Percentiles rank a stretch among this genome's conserved stretches.
These are phyloP conservation scores for Conistra vaccinii DNA, from an alignment of 2,888 invertebrate species.

Conservation along the genomic window DNA sequence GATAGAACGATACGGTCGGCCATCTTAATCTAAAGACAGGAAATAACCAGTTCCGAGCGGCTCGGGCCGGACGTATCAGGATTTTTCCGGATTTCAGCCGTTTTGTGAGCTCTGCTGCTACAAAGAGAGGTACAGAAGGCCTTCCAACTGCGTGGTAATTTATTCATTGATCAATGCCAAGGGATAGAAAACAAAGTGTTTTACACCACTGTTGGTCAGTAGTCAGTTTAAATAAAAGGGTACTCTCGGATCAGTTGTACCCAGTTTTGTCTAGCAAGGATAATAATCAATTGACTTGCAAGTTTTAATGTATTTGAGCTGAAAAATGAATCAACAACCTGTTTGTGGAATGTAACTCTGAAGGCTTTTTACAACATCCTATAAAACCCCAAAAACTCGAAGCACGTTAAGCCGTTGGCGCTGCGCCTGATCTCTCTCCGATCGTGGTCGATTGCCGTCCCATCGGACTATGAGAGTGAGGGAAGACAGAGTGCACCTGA, in stretches of 20 bases:
- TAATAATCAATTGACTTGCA: neutral
- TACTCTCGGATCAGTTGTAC: neutral
- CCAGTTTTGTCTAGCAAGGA: neutral
- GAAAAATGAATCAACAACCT: neutral
- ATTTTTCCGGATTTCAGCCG: slow-evolving; percentile 80
- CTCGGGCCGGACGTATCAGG: slow-evolving; percentile 77
- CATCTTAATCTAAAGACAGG: slow-evolving; percentile 79
- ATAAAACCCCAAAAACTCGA: too few relatives aligned
- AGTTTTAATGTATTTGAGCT: too few relatives aligned
- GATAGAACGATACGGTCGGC: slow-evolving; percentile 66
- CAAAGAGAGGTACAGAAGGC: slow-evolving; percentile 30
- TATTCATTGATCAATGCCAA: neutral
- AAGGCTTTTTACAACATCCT: neutral
- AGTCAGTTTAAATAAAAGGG: neutral
- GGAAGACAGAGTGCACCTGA: too few relatives aligned
- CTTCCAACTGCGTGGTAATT: neutral
- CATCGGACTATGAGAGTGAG: too few relatives aligned
- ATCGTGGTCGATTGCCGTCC: too few relatives aligned
- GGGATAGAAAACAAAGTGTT: neutral
- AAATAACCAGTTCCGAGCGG: slow-evolving; percentile 82
- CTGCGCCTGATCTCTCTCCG: too few relatives aligned
- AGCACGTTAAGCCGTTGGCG: too few relatives aligned
- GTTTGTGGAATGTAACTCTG: neutral
- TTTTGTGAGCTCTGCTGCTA: slow-evolving; percentile 69
- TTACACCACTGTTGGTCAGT: neutral